Conservation (phyloP, 2,888 invertebrate genomes). For the Urechis unicinctus region DNA sequence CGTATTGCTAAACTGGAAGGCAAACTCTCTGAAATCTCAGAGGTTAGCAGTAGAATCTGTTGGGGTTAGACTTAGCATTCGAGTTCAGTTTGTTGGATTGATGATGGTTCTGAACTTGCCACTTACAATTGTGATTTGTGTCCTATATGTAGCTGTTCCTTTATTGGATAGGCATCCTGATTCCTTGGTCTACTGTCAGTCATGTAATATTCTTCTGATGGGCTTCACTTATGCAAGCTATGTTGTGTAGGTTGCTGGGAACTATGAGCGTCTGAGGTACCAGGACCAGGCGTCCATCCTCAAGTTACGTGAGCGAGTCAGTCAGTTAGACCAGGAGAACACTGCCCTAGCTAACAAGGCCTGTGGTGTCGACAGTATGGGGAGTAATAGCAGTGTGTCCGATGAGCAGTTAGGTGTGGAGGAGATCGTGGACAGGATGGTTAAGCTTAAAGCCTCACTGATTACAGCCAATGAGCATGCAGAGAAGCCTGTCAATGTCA, state of each 20-base stretch:
- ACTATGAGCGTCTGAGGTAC: constrained; percentile 60
- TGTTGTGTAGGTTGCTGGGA: too few species aligned
- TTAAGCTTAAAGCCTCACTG: constrained; percentile 60
- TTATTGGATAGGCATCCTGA: too few species aligned
- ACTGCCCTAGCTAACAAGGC: constrained; percentile 38
- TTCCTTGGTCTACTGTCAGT: too few species aligned
- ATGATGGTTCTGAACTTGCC: too few species aligned
- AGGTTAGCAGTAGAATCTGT: constrained; percentile 54
- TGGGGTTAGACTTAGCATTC: too few species aligned
- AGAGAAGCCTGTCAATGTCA: constrained; percentile 61
- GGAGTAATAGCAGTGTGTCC: constrained; percentile 17
- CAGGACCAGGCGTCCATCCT: constrained; percentile 66
- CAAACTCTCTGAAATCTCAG: constrained; percentile 70
- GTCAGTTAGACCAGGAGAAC: constrained; percentile 49
- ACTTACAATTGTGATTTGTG: too few species aligned
- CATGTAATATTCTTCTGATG: too few species aligned
- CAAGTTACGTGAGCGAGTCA: constrained; percentile 29
- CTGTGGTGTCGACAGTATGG: too few species aligned
- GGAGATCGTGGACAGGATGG: constrained; percentile 60
- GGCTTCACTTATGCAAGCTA: too few species aligned
- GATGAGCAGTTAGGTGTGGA: constrained; percentile 31
- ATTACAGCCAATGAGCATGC: constrained; percentile 56
- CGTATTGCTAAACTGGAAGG: constrained; percentile 71
- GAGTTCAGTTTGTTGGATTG: too few species aligned
- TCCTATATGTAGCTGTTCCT: too few species aligned